phyloP scores from a whole-genome alignment of 2,113 vertebrate species.

The Xiphias gladius region DNA sequence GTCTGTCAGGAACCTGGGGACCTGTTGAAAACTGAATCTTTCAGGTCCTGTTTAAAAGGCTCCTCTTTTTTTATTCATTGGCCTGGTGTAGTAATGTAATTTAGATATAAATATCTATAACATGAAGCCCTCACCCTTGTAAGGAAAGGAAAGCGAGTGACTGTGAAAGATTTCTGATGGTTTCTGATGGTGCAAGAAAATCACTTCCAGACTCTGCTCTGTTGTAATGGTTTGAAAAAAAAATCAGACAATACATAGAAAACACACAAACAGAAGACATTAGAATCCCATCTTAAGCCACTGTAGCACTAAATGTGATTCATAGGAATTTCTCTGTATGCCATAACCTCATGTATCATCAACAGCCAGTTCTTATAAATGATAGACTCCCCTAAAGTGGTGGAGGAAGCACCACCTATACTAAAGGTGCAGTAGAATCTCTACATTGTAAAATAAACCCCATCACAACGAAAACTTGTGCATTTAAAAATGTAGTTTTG shows the following conservation, averaged over 20 bases:
- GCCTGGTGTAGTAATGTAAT: neutral
- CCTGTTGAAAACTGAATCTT: slow-evolving; percentile 11
- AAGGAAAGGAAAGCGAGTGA: neutral
- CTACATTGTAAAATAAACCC: neutral
- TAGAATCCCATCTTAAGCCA: neutral
- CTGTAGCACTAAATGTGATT: neutral
- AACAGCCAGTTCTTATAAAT: too few species aligned
- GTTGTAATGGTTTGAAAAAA: neutral
- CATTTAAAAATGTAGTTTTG: neutral
- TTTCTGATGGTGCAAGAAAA: neutral
- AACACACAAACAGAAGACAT: neutral
- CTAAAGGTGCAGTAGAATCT: too few species aligned
- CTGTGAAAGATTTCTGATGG: neutral
- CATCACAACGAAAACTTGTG: too few species aligned
- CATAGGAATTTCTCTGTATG: too few species aligned
- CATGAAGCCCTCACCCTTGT: neutral
- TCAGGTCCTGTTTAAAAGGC: neutral
- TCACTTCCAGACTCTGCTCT: neutral
- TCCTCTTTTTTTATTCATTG: neutral
- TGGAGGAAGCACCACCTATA: too few species aligned
- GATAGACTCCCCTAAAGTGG: too few species aligned
- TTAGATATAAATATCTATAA: neutral
- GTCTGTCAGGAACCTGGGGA: slow-evolving; percentile 16
- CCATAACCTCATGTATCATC: neutral
- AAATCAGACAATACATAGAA: neutral